Percentiles rank a stretch among this genome's conserved stretches.
phyloP scores from a whole-genome alignment of 2,888 invertebrate genomes.

The Troides aeacus region DNA sequence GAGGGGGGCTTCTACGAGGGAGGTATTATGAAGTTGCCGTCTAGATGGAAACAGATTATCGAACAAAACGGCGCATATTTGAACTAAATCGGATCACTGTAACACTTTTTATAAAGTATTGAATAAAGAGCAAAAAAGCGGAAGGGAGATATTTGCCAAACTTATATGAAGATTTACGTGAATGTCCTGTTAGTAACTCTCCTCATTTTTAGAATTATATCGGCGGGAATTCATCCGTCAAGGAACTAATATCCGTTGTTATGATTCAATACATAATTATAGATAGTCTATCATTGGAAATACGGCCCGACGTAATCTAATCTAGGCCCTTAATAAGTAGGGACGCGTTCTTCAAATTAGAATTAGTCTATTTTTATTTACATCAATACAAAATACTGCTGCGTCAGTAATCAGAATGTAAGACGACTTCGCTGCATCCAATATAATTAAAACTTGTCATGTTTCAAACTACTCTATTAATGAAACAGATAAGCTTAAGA shows the following conservation, averaged over 20 bases:
- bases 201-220: background rate
- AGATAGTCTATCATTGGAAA: background rate
- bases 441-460: conserved; percentile 8
- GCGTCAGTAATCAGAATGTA: conserved; percentile 19
- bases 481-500: background rate
- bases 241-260: background rate
- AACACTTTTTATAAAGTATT: too few relatives aligned
- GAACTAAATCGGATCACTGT: too few relatives aligned
- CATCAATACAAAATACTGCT: conserved; percentile 18
- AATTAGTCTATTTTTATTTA: conserved; percentile 19
- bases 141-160: too few relatives aligned
- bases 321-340: conserved; percentile 7
- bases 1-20: too few relatives aligned
- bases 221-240: background rate
- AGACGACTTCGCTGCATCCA: conserved; percentile 1
- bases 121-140: too few relatives aligned
- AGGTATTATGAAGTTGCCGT: too few relatives aligned
- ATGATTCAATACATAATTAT: background rate
- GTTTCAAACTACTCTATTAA: background rate
- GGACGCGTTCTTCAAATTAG: conserved; percentile 22
- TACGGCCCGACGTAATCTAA: conserved; percentile 20
- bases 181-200: too few relatives aligned
- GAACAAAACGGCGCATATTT: too few relatives aligned
- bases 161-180: too few relatives aligned
- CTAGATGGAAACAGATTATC: too few relatives aligned